Base-by-base conservation (phyloP, 1,140 invertebrate species). In the Listronotus oregonensis region DNA sequence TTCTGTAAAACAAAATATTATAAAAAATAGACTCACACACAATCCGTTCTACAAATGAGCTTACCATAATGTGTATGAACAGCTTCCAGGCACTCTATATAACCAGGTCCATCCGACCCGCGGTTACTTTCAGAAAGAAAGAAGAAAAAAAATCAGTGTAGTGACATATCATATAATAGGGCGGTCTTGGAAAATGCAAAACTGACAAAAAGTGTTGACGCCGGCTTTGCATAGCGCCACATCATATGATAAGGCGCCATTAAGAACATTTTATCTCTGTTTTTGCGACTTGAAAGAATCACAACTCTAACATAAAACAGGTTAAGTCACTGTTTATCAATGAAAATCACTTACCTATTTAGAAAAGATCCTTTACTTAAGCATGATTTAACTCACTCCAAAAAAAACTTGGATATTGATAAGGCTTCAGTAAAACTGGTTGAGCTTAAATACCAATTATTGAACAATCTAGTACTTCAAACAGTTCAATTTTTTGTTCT, bases 101-200 rank as follows among this genome's bases (percentile, higher is more conserved):
- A 47, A 47, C 44, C 44, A 14, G 44, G 44, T 47, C 44, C 44
- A 47, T 47, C 44, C 17, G 44, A 47, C 44, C 17, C 44, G 44
- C 9, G 17, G 10, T 47, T 18, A 47, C 21, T 27, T 27, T 27
- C 21, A 14, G 40, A 27, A 27, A 42, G 5, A 27, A 5, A 27
- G 21, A 27, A 27, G 21, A 27, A 27, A 27, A 27, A 27, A 27
- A 27, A 27, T 27, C 21, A 27, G 21, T 3, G 21, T 27, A 27
- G 21, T 27, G 21, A 27, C 21, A 27, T 27, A 27, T 42, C 40
- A 42, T 14, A 14, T 11, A 14, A 42, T 42, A 42, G 11, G 40
- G 40, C 40, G 7, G 40, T 42, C 40, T 42, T 42, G 40, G 40
- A 42, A 42, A 42, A 14, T 42, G 40, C 40, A 42, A 42, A 42